Conservation (phyloP, 2,797 vertebrate genomes). For the Enteromius viviparus region DNA sequence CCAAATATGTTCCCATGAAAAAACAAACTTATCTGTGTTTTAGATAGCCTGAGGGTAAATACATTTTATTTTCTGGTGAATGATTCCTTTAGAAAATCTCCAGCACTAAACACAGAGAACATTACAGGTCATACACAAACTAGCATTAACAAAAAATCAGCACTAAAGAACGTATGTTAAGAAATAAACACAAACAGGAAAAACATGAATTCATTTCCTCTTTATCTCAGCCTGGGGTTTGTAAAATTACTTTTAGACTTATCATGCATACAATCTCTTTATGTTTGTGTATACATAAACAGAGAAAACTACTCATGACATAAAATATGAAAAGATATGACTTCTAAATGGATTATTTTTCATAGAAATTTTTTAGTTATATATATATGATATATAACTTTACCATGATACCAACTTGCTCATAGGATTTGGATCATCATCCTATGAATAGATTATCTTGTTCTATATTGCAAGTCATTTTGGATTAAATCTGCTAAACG, state of each 20-base stretch:
- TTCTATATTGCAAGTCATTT: neutral
- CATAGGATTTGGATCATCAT: neutral
- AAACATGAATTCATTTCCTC: neutral
- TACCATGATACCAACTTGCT: neutral
- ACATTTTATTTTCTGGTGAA: neutral
- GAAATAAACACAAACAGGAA: neutral
- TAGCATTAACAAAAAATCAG: neutral
- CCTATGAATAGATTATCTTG: neutral
- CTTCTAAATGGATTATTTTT: neutral
- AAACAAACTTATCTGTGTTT: neutral
- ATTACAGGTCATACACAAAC: neutral
- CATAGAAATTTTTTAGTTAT: no score
- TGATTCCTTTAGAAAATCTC: neutral
- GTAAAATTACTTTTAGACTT: slow-evolving; percentile 8
- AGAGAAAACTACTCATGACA: neutral
- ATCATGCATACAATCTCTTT: neutral
- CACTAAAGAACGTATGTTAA: neutral
- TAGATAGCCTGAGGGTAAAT: neutral
- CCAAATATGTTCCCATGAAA: neutral
- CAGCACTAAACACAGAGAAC: neutral
- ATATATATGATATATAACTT: neutral
- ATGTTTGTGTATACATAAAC: neutral
- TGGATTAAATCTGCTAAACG: neutral
- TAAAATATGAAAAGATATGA: neutral
- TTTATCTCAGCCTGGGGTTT: neutral